These are phyloP conservation scores for Theretra japonica DNA, from an alignment of 2,888 invertebrate genomes.

Conservation along the genomic window DNA sequence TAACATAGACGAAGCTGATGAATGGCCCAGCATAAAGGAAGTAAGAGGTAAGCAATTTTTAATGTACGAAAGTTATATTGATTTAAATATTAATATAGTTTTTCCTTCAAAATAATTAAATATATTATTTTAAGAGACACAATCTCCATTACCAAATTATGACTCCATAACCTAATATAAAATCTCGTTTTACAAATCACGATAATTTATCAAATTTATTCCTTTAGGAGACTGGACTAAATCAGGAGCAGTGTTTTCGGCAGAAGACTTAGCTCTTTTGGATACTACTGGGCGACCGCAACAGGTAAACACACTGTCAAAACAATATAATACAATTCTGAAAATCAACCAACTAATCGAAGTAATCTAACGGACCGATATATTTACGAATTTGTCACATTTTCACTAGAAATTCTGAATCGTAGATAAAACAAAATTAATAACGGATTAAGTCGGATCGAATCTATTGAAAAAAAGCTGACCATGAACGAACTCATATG, in stretches of 20 bases:
- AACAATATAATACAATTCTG: not conserved
- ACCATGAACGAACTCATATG: no score
- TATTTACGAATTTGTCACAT: no score
- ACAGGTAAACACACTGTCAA: slow-evolving; percentile 52
- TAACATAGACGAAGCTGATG: slow-evolving; percentile 67
- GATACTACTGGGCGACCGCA: slow-evolving; percentile 74
- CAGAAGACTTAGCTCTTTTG: slow-evolving; percentile 77
- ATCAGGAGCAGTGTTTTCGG: slow-evolving; percentile 79
- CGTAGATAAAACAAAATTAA: no score
- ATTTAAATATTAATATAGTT: no score
- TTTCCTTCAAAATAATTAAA: not conserved
- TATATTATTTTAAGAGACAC: not conserved
- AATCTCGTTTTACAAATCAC: no score
- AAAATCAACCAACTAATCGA: no score
- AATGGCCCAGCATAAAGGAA: slow-evolving; percentile 80
- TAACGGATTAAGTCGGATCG: no score
- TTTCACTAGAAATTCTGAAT: no score
- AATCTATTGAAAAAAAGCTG: no score
- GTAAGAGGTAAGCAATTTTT: slow-evolving; percentile 64
- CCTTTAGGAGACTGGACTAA: slow-evolving; percentile 75
- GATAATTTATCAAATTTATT: not conserved
- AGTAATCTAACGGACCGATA: no score
- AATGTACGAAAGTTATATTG: no score
- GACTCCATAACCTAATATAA: no score
- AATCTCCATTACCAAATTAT: not conserved